Base-by-base conservation (phyloP, 2,888 invertebrate species). In the Limnephilus rhombicus region DNA sequence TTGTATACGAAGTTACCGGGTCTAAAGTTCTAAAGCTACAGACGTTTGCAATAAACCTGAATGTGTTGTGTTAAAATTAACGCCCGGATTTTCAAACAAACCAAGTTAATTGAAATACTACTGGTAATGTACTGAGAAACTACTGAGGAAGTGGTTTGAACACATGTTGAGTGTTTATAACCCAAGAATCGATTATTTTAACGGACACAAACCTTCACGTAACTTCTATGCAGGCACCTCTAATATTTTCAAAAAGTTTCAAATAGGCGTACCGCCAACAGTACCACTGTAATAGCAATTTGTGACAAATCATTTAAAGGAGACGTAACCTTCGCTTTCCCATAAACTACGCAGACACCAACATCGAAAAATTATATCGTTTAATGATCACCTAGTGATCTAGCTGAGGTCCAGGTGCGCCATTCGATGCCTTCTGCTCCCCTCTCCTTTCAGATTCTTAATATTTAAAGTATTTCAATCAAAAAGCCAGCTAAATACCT, bases 41-140 rank as follows among this genome's bases (percentile, higher is more conserved):
- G 24, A 24, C 68, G 68, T 68, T 68, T 49, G 86, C 45, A 86
- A 86, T 86, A 86, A 86, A 49, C 49, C 45, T n/a, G 45, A 86
- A 86, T 49, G 45, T 86, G 53, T 53, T 53, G 45, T 85, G 86
- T n/a, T n/a, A 86, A 86, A 86, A 49, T 86, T 86, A 86, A 29
- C 29, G 49, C 49, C 86, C 86, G 49, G 45, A 86, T 86, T 49
- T 45, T 45, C 29, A 45, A 86, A 85, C n/a, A 68, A 68, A 68
- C 68, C 68, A 68, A 68, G 68, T 68, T 68, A 68, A 68, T 68
- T 68, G 68, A 68, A 68, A 68, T 68, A n/a, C 68, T n/a, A 68
- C 68, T 68, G 24, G 68, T n/a, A 24, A 68, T 68, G n/a, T 68
- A 68, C 24, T 68, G 68, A n/a, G 68, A 24, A 68, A 68, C 9